Evolutionary conservation across 2,113 vertebrate species (phyloP).

Genomic region (Colossoma macropomum): DNA sequence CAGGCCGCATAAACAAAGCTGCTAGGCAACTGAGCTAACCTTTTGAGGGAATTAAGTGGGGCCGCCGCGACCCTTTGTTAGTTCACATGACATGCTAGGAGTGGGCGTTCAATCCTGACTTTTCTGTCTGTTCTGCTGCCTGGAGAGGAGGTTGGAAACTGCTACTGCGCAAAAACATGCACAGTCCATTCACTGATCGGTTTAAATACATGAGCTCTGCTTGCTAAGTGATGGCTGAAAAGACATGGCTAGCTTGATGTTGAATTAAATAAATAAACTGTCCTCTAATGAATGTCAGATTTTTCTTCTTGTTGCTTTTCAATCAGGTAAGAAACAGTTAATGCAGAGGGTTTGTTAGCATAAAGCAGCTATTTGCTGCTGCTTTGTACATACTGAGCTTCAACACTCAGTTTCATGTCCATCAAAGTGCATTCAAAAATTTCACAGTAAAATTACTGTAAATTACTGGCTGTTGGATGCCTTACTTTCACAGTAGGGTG

Average conservation of each 20-base stretch:
- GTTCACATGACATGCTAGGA: constrained; percentile 55
- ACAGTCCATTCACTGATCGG: not conserved
- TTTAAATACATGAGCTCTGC: not conserved
- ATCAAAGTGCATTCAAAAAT: not conserved
- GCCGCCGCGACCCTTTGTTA: constrained; percentile 69
- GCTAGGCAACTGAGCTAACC: constrained; percentile 70
- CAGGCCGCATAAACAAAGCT: constrained; percentile 59
- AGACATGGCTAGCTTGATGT: not conserved
- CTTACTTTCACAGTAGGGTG: too few species aligned
- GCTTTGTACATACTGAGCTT: not conserved
- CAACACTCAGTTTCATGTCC: not conserved
- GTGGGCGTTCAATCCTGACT: constrained; percentile 50
- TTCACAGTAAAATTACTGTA: too few species aligned
- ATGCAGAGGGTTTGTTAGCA: too few species aligned
- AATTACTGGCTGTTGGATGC: too few species aligned
- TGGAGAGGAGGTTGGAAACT: not conserved
- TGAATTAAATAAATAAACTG: not conserved
- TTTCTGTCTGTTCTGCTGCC: constrained; percentile 15
- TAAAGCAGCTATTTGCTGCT: not conserved
- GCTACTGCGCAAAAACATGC: not conserved
- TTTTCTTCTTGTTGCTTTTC: too few species aligned
- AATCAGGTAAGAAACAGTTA: too few species aligned
- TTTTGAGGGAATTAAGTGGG: constrained; percentile 71
- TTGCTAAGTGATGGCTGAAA: not conserved
- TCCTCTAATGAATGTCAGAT: not conserved